phyloP scores from a whole-genome alignment of 2,113 vertebrate species.

The Willisornis vidua region DNA sequence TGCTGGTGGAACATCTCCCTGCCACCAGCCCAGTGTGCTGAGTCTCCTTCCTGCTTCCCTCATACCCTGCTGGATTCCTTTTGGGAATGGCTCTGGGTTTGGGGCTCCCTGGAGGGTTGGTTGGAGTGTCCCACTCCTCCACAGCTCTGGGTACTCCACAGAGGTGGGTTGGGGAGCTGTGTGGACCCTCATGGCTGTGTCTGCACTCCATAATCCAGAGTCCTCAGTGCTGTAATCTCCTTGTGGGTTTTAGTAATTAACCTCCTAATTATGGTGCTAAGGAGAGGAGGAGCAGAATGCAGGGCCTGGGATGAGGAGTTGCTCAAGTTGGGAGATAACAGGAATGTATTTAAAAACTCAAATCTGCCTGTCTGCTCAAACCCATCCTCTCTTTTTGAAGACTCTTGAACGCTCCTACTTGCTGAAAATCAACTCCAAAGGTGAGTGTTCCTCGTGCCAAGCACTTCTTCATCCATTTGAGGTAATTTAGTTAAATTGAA shows the following conservation, averaged over 20 bases:
- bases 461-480: no score
- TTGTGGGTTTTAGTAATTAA: neutral
- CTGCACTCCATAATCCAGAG: neutral
- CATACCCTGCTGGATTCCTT: fast-evolving
- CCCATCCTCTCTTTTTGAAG: conserved; percentile 64
- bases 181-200: neutral
- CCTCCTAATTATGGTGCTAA: neutral
- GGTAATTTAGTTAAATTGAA: neutral
- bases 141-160: neutral
- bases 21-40: neutral
- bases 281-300: neutral
- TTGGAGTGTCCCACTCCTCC: neutral
- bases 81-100: fast-evolving
- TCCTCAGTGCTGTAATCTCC: no score
- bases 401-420: conserved; percentile 94
- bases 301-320: neutral
- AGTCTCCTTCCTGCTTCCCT: neutral
- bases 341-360: neutral
- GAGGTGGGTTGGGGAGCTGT: neutral
- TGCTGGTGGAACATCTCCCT: neutral
- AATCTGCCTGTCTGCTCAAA: neutral
- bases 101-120: neutral
- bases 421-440: conserved; percentile 94
- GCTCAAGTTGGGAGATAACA: neutral
- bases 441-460: conserved; percentile 63